Percentiles rank a stretch among this genome's conserved stretches.
Conservation (phyloP, 2,888 invertebrate species). For the Stenoptilia bipunctidactyla region DNA sequence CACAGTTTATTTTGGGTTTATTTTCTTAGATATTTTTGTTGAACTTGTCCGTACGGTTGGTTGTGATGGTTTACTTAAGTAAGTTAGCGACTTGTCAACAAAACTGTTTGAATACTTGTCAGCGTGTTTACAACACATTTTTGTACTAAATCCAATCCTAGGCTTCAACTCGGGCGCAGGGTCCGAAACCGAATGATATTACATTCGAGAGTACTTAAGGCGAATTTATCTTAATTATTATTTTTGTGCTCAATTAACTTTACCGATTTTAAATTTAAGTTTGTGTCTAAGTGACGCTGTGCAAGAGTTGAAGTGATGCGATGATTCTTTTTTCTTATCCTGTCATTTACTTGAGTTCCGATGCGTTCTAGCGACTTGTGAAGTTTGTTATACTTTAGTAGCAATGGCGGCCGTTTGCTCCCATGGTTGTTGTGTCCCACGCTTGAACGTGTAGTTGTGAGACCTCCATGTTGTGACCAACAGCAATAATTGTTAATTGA, state of each 20-base stretch:
- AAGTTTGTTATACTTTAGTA: slow-evolving; percentile 24
- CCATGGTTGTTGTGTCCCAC: background rate
- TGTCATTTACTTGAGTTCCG: slow-evolving; percentile 43
- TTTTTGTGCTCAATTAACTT: slow-evolving; percentile 20
- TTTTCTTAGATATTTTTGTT: slow-evolving; percentile 51
- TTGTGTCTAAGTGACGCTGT: background rate
- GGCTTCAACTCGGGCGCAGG: slow-evolving; percentile 30
- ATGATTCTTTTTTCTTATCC: slow-evolving; percentile 45
- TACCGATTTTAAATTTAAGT: slow-evolving; percentile 1
- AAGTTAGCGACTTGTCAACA: slow-evolving; percentile 60
- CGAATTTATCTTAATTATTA: slow-evolving; percentile 1
- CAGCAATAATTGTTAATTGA: slow-evolving; percentile 52
- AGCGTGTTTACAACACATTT: slow-evolving; percentile 41
- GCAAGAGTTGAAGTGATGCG: background rate
- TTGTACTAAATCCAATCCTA: background rate
- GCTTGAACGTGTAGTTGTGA: background rate
- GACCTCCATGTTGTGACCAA: slow-evolving; percentile 36
- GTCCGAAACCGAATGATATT: slow-evolving; percentile 16
- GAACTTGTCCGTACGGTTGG: slow-evolving; percentile 67
- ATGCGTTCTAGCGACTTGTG: background rate
- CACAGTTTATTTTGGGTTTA: slow-evolving; percentile 41
- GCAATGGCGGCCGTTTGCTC: slow-evolving; percentile 26
- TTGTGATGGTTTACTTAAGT: slow-evolving; percentile 71
- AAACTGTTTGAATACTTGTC: slow-evolving; percentile 42
- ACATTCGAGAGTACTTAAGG: slow-evolving; percentile 38